Evolutionary conservation across 2,888 invertebrate genomes (phyloP), one percentile per base, ranked within the genome.

Genomic region (Cotesia congregata): DNA sequence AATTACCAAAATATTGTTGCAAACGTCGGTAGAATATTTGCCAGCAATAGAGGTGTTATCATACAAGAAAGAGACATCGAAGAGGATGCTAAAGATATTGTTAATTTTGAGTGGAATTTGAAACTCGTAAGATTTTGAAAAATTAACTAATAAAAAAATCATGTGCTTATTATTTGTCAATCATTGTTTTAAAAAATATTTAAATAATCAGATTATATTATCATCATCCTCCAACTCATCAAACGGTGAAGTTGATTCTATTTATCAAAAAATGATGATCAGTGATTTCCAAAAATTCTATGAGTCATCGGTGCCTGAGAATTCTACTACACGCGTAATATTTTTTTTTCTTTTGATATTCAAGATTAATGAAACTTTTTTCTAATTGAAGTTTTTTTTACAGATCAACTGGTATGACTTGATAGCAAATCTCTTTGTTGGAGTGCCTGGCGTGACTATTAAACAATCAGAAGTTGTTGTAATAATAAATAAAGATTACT

Each of bases 81-180:
- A 9, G 7, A 65, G 7, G 77, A 77, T 12, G 74, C 74, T 6
- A 30, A 30, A 17, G 60, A 71, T 61, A 38, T 77, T 15, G 60
- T 74, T 0, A 3, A 1, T 6, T 77, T 77, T 30, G 77, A 74
- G 62, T 30, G 39, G 17, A n/a, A 65, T 39, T 67, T 77, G 20
- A 7, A 65, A 40, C 1, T 9, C n/a, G 77, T 77, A 7, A 71
- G 74, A 68, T 40, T 15, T 30, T 15, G 3, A 30, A 12, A 15
- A 12, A 39, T 62, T n/a, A 20, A 7, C 1, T 62, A 6, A 17
- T n/a, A 62, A 62, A 65, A 65, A 12, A 65, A 30, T 65, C 0
- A 12, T 38, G 7, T 65, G 1, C 12, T 65, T 12, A 30, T 9
- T 65, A 2, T 30, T 30, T 30, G 30, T 30, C 30, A 30, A 30